phyloP scores from a whole-genome alignment of 2,113 vertebrate genomes.

The Odocoileus hemionus region DNA sequence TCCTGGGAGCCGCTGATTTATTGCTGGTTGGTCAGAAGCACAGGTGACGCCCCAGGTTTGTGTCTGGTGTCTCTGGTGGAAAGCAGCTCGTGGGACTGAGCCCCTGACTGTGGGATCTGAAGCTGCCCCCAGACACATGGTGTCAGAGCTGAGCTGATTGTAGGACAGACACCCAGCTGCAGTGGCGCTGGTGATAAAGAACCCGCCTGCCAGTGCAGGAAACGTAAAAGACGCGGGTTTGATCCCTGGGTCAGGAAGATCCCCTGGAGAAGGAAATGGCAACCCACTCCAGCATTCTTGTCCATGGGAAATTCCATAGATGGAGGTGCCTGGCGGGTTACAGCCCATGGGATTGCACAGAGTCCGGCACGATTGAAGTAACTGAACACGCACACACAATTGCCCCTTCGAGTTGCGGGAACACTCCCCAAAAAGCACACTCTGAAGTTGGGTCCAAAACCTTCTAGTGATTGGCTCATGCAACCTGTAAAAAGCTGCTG shows the following conservation, averaged over 20 bases:
- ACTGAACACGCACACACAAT: fast-evolving
- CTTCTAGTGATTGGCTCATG: background rate
- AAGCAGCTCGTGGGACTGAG: background rate
- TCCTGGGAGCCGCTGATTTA: background rate
- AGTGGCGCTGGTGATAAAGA: background rate
- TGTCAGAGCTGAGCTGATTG: background rate
- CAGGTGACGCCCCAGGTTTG: background rate
- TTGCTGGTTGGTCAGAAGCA: background rate
- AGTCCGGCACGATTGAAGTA: fast-evolving
- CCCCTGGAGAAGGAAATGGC: background rate
- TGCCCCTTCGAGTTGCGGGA: background rate
- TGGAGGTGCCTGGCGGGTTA: background rate
- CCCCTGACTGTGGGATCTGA: background rate
- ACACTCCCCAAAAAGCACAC: background rate
- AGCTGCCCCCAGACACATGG: background rate
- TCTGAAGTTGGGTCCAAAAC: background rate
- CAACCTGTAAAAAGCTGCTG: background rate
- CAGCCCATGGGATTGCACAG: background rate
- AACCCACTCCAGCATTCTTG: background rate
- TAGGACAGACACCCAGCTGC: background rate
- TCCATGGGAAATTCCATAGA: background rate
- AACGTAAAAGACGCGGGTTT: fast-evolving
- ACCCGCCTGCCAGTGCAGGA: background rate
- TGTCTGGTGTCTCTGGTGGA: background rate
- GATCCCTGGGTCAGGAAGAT: background rate